Base-by-base conservation (phyloP, 2,797 vertebrate species). In the Alosa sapidissima region DNA sequence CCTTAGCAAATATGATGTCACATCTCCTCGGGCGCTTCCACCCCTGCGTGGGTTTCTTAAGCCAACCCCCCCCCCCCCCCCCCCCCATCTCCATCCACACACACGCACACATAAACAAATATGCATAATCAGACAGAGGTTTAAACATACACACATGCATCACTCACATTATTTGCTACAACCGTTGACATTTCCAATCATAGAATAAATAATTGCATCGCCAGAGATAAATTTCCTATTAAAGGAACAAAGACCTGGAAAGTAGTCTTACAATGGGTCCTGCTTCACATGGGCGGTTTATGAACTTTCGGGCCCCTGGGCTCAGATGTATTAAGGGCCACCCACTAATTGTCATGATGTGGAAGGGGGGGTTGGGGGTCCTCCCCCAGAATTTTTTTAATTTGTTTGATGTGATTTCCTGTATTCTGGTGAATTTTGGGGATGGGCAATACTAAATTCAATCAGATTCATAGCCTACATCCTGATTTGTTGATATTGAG, bases 1-100 rank as follows among this genome's bases (percentile, higher is more conserved):
- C 82, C 47, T 83, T 68, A 83, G 62, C 60, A 83, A 60, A 68
- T 83, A 51, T 51, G 60, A 83, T 65, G 60, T 83, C 82, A 83
- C 65, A 72, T 83, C 82, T 72, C 60, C 82, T 68, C 28, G 21
- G 14, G 58, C 54, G 24, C 16, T 49, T 28, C 36, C 19, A 41
- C 68, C 68, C 33, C 28, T 41, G 36, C 19, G 36, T 45, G 68
- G 36, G 68, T 75, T 75, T 75, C 68, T 45, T 75, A 21, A 33
- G 33, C 68, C 36, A 72, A 28, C 36, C 28, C 16, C 68, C 36
- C 68, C 62, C 36, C 68, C 36, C 68, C 62, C n/a, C n/a, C n/a
- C 28, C 13, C 4, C 68, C 14, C 36, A 75, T 75, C 68, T 33
- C 13, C 62, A 65, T 21, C 28, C 62, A 65, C 62, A 65, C 62